Percentiles rank a stretch among this genome's conserved stretches.
These are phyloP conservation scores for Drosophila cardini DNA, from an alignment of 1,140 invertebrate genomes.

Conservation along the genomic window DNA sequence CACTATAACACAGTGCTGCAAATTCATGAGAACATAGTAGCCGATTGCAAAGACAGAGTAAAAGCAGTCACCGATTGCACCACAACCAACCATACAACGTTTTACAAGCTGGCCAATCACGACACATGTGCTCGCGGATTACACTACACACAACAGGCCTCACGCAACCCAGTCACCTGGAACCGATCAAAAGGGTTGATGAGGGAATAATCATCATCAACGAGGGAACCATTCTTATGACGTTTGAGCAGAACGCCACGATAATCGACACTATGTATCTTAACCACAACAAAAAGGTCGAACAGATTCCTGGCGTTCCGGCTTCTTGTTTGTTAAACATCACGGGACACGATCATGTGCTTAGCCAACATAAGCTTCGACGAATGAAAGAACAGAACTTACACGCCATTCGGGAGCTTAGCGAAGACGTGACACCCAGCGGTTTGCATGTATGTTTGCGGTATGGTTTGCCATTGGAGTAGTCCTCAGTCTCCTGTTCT, in stretches of 20 bases:
- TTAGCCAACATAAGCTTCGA: too few species aligned
- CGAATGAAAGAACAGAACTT: slow-evolving; percentile 21
- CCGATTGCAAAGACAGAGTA: slow-evolving; percentile 6
- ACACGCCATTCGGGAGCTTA: too few species aligned
- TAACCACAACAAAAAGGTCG: neutral
- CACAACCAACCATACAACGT: neutral
- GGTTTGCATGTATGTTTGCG: too few species aligned
- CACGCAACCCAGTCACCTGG: too few species aligned
- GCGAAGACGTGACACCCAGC: too few species aligned
- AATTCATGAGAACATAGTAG: neutral
- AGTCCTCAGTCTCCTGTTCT: too few species aligned
- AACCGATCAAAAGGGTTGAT: too few species aligned
- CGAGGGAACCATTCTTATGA: slow-evolving; percentile 1
- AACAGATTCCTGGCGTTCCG: neutral
- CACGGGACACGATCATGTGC: slow-evolving; percentile 16
- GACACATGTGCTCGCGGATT: too few species aligned
- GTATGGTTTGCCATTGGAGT: too few species aligned
- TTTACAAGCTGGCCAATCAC: slow-evolving; percentile 1
- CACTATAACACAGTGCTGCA: too few species aligned
- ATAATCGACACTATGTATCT: too few species aligned
- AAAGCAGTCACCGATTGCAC: neutral
- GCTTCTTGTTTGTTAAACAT: slow-evolving; percentile 14
- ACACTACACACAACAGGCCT: too few species aligned
- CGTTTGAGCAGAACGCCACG: slow-evolving; percentile 13
- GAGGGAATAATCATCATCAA: neutral